These are phyloP conservation scores for Alca torda DNA, from an alignment of 2,797 vertebrate genomes.

Conservation along the genomic window DNA sequence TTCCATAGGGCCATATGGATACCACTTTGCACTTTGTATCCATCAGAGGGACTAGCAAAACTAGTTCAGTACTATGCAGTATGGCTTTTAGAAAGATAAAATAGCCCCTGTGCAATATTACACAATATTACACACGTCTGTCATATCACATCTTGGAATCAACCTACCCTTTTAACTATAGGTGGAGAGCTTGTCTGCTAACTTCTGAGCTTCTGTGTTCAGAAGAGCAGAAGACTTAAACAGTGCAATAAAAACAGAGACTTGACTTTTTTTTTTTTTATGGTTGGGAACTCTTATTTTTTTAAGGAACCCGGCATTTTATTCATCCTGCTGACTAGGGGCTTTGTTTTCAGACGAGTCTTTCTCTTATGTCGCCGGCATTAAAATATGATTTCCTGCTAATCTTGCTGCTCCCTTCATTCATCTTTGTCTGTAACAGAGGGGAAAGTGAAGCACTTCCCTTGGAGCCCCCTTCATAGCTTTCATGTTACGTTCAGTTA, in stretches of 20 bases:
- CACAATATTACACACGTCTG: constrained; percentile 1
- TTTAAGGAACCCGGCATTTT: background rate
- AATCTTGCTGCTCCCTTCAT: background rate
- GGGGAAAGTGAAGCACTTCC: background rate
- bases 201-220: background rate
- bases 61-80: constrained; percentile 18
- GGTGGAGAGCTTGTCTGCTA: background rate
- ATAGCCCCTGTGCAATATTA: constrained; percentile 46
- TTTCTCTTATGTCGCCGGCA: background rate
- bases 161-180: background rate
- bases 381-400: background rate
- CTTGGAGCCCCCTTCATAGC: background rate
- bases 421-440: background rate
- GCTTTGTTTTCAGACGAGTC: background rate
- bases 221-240: background rate
- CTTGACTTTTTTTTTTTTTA: background rate
- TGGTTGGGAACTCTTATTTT: background rate
- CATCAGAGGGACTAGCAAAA: constrained; percentile 60
- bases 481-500: background rate
- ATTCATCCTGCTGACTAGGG: background rate
- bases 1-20: constrained; percentile 68
- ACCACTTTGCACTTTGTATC: constrained; percentile 57
- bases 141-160: constrained; percentile 4
- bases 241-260: background rate
- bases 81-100: constrained; percentile 46